phyloP scores from a whole-genome alignment of 2,888 invertebrate species.

The Limulus polyphemus region DNA sequence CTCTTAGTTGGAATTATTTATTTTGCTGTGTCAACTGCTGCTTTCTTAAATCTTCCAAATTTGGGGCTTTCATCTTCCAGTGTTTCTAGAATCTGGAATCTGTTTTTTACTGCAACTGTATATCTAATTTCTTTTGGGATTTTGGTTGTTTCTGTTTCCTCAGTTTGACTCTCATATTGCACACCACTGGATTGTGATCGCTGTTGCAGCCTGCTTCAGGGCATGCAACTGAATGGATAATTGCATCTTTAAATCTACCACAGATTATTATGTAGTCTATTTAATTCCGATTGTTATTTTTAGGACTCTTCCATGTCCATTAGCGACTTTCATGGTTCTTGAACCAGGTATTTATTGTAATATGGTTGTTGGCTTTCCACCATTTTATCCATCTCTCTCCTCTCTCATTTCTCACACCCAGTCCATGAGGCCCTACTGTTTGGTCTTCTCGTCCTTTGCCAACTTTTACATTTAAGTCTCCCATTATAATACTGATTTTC shows the following conservation, averaged over 20 bases:
- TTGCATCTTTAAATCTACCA: not conserved
- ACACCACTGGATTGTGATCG: too few species aligned
- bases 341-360: not conserved
- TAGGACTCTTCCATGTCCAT: not conserved
- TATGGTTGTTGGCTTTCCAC: not conserved
- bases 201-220: not conserved
- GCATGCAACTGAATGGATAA: not conserved
- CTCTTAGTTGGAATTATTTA: too few species aligned
- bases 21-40: too few species aligned
- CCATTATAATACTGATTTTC: too few species aligned
- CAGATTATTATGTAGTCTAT: not conserved
- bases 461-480: not conserved
- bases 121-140: too few species aligned
- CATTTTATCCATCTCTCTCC: not conserved
- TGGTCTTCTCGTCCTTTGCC: not conserved
- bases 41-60: too few species aligned
- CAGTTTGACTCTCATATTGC: too few species aligned
- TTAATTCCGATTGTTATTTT: not conserved
- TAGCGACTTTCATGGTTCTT: not conserved
- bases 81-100: too few species aligned
- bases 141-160: too few species aligned
- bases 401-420: not conserved
- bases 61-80: too few species aligned
- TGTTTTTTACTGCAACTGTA: too few species aligned
- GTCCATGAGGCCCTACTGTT: not conserved